Base-by-base conservation (phyloP, 35 echinoderm and acorn worm genomes). In the Ptychodera flava region DNA sequence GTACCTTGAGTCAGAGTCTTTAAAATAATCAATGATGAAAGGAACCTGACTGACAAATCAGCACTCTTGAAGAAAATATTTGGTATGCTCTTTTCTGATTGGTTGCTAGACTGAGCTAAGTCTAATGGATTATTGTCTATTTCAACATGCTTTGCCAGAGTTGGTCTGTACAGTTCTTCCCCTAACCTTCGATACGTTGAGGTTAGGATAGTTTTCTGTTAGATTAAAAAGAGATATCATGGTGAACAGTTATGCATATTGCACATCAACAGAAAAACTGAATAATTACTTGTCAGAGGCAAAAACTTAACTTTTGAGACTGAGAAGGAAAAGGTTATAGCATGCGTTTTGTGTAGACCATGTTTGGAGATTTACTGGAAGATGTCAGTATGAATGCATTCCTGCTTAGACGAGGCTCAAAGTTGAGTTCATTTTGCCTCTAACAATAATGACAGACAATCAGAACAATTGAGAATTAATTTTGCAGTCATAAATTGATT, bases 1-100 rank as follows among this genome's bases (percentile, higher is more conserved):
- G 79, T 79, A 98, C 95, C 92, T 90, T 98, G 95, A 34, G 92
- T 85, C 0, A 98, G 78, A 35, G 95, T 98, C 83, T 64, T 98
- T 38, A 98, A 36, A 38, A 94, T 94, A 45, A 98, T 90, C 29
- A 98, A 76, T 32, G 90, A 98, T 2, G 95, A 98, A 28, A 98
- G 83, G 79, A 98, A 94, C 22, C 95, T 37, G 33, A 94, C 84
- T 38, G 94, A 92, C 15, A 98, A 85, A 78, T 88, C 92, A 35
- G 95, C 76, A 79, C 95, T 98, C 86, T 85, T 98, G 88, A 92
- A 98, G 83, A 92, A 98, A 33, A 91, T 64, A 15, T 85, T 88
- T 6, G 85, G 28, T 78, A 90, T 98, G 36, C 85, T 77, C 79
- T 89, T 98, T 16, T 94, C 95, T 35, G 85, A 36, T 30, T 32